Percentiles rank a stretch among this genome's conserved stretches.
Conservation (phyloP, 2,113 vertebrate species). For the Saccopteryx leptura region DNA sequence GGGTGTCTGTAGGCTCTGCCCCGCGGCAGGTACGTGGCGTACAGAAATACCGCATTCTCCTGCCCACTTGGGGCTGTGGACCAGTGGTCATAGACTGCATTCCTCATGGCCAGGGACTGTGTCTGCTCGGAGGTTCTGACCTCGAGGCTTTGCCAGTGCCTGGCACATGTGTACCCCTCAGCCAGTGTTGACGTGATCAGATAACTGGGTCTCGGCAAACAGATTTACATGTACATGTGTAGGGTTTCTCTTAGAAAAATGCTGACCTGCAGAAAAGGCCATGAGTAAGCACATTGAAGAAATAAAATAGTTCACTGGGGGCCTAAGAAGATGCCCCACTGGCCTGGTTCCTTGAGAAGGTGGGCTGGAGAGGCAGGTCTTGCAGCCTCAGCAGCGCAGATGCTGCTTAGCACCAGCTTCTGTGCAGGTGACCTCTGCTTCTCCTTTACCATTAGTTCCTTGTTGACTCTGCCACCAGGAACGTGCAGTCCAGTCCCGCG, state of each 20-base stretch:
- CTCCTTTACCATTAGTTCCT: not conserved
- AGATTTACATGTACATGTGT: not conserved
- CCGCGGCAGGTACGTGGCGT: not conserved
- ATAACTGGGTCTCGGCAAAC: slow-evolving; percentile 19
- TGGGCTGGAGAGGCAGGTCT: not conserved
- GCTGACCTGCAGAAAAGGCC: not conserved
- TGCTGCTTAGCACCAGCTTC: not conserved
- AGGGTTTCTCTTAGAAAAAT: slow-evolving; percentile 29
- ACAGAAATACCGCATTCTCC: not conserved
- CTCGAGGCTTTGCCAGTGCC: not conserved
- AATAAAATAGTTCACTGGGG: not conserved
- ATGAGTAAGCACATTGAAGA: not conserved
- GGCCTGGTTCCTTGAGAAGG: not conserved
- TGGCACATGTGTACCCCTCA: not conserved
- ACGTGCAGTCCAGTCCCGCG: not conserved
- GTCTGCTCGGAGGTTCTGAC: not conserved
- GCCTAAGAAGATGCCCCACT: not conserved
- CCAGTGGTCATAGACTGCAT: rapidly evolving
- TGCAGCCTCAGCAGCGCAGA: not conserved
- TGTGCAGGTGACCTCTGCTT: not conserved
- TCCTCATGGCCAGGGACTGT: not conserved
- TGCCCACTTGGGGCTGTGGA: not conserved
- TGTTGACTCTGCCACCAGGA: not conserved
- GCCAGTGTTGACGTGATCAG: not conserved
- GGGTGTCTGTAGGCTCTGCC: not conserved